A percentile compares a stretch with the other conserved stretches of the same genome.
These are phyloP conservation scores for Syndactyla subalaris DNA, from an alignment of 2,797 vertebrate species.

Conservation along the genomic window DNA sequence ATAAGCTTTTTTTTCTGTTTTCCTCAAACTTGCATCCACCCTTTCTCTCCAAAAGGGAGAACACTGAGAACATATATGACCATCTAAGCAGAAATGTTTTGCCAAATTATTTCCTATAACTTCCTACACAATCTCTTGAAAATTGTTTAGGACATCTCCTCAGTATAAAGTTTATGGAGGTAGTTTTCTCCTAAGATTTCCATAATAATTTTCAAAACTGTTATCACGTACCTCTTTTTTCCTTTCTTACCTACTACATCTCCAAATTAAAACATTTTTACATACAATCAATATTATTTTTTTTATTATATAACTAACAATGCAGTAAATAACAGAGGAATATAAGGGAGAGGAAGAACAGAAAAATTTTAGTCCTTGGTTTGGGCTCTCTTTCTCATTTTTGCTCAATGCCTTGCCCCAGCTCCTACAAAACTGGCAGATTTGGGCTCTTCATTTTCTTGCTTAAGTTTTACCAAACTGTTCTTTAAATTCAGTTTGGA, in stretches of 20 bases:
- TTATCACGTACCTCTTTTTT: background rate
- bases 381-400: background rate
- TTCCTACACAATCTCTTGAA: background rate
- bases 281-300: background rate
- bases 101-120: background rate
- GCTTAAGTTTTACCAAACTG: background rate
- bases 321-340: background rate
- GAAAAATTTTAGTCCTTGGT: background rate
- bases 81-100: background rate
- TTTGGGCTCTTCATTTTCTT: background rate
- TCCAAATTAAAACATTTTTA: background rate
- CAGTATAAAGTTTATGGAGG: background rate
- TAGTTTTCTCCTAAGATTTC: background rate
- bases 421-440: background rate
- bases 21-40: background rate
- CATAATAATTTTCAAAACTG: background rate
- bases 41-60: background rate
- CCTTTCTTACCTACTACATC: background rate
- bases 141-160: background rate
- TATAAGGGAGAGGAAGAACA: background rate
- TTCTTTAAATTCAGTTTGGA: background rate
- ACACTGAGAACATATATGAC: background rate
- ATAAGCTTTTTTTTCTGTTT: background rate
- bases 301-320: background rate
- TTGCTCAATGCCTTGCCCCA: background rate